These are phyloP conservation scores for Periophthalmodon schlosseri DNA, from an alignment of 2,113 vertebrate genomes.

Conservation along the genomic window DNA sequence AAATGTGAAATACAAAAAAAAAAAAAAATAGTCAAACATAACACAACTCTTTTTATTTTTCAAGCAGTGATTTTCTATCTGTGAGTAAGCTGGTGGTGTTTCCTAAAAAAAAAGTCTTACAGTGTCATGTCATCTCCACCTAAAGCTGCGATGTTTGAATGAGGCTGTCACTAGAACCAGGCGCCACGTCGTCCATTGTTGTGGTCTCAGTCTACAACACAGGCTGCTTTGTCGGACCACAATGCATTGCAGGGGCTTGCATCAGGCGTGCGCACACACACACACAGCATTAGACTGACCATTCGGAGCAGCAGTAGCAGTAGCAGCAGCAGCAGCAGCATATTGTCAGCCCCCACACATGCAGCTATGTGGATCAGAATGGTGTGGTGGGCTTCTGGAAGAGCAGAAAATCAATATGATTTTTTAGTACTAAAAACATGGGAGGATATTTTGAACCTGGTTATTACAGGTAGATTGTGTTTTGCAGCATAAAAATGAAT, in stretches of 20 bases:
- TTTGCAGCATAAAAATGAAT: too few relatives aligned
- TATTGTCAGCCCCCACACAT: background rate
- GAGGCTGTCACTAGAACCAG: background rate
- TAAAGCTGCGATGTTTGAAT: slow-evolving; percentile 3
- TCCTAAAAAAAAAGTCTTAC: slow-evolving; percentile 17
- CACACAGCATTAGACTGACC: slow-evolving; percentile 1
- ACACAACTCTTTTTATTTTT: too few relatives aligned
- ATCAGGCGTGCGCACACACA: slow-evolving; percentile 24
- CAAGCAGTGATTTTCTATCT: background rate
- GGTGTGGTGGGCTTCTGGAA: background rate
- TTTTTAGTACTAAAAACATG: background rate
- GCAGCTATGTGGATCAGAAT: background rate
- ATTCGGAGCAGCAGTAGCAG: background rate
- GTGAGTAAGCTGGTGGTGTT: slow-evolving; percentile 23
- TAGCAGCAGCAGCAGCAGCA: too few relatives aligned
- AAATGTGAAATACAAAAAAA: too few relatives aligned
- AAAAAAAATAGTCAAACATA: too few relatives aligned
- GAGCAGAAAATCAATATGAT: background rate
- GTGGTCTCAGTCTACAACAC: background rate
- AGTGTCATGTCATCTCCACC: slow-evolving; percentile 8
- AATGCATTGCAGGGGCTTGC: slow-evolving; percentile 34
- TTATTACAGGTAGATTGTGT: background rate
- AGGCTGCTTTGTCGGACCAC: slow-evolving; percentile 1
- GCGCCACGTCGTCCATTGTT: background rate
- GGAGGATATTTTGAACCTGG: background rate